Percentiles rank a stretch among this genome's conserved stretches.
Conservation (phyloP, 2,113 vertebrate species). For the Callopanchax toddi region DNA sequence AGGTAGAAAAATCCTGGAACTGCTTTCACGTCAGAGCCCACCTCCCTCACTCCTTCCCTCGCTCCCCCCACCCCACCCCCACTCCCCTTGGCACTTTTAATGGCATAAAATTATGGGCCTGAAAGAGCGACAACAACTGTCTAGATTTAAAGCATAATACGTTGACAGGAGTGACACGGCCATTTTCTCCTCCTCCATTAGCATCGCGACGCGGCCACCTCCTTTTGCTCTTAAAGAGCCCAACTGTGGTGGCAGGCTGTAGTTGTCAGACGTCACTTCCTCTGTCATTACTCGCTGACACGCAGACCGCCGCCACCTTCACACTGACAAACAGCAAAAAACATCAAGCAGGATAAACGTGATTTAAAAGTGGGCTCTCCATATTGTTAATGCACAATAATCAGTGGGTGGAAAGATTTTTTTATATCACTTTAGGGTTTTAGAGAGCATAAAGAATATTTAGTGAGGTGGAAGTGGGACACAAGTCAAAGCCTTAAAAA, state of each 20-base stretch:
- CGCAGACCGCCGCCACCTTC: slow-evolving; percentile 68
- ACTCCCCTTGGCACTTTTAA: slow-evolving; percentile 82
- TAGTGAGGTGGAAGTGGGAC: not conserved
- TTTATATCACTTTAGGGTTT: slow-evolving; percentile 16
- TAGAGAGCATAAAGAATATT: not conserved
- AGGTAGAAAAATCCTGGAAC: slow-evolving; percentile 56
- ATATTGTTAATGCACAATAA: slow-evolving; percentile 44
- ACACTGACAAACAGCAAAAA: slow-evolving; percentile 51
- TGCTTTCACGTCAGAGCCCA: slow-evolving; percentile 51
- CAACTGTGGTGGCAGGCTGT: slow-evolving; percentile 55
- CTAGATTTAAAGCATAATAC: slow-evolving; percentile 85
- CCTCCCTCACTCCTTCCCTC: slow-evolving; percentile 66
- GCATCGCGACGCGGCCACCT: slow-evolving; percentile 64
- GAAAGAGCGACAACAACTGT: slow-evolving; percentile 83
- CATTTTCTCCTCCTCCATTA: slow-evolving; percentile 81
- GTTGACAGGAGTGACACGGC: slow-evolving; percentile 81
- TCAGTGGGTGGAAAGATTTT: slow-evolving; percentile 16
- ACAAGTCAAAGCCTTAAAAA: not conserved
- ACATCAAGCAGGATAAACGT: slow-evolving; percentile 44
- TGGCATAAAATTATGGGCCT: slow-evolving; percentile 88
- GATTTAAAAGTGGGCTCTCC: slow-evolving; percentile 43
- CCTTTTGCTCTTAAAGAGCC: slow-evolving; percentile 69
- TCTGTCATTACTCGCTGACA: slow-evolving; percentile 71
- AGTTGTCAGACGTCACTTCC: slow-evolving; percentile 70
- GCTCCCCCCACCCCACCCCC: slow-evolving; percentile 43